A percentile compares a stretch with the other conserved stretches of the same genome.
These are phyloP conservation scores for Notamacropus eugenii DNA, from an alignment of 2,797 vertebrate species.

Conservation along the genomic window DNA sequence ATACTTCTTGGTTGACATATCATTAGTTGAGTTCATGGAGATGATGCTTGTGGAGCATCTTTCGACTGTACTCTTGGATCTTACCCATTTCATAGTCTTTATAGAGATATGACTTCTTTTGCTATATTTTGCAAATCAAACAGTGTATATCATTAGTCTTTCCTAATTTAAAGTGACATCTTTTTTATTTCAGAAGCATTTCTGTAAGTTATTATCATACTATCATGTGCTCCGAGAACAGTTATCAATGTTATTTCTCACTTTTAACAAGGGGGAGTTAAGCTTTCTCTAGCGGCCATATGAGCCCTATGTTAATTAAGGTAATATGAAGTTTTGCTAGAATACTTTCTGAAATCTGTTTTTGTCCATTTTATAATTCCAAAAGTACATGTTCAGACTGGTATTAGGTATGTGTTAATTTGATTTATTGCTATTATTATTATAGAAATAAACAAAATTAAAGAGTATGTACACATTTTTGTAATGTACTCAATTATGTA, in stretches of 20 bases:
- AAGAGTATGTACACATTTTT: not conserved
- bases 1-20: too few species aligned
- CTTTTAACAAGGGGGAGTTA: not conserved
- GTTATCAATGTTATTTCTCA: not conserved
- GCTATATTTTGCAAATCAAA: not conserved
- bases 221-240: not conserved
- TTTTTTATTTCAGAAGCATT: not conserved
- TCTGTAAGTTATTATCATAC: not conserved
- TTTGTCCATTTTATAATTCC: not conserved
- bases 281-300: not conserved
- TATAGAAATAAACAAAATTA: not conserved
- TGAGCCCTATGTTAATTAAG: not conserved
- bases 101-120: not conserved
- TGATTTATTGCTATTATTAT: not conserved
- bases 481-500: constrained; percentile 16
- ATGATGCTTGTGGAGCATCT: too few species aligned
- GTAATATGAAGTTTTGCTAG: not conserved
- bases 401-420: not conserved
- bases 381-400: not conserved
- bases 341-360: not conserved
- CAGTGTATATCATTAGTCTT: not conserved
- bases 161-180: not conserved
- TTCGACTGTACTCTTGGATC: too few species aligned
- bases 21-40: too few species aligned
- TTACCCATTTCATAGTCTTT: too few species aligned